These are phyloP conservation scores for Patella pellucida DNA, from an alignment of 2,888 invertebrate genomes.

Conservation along the genomic window DNA sequence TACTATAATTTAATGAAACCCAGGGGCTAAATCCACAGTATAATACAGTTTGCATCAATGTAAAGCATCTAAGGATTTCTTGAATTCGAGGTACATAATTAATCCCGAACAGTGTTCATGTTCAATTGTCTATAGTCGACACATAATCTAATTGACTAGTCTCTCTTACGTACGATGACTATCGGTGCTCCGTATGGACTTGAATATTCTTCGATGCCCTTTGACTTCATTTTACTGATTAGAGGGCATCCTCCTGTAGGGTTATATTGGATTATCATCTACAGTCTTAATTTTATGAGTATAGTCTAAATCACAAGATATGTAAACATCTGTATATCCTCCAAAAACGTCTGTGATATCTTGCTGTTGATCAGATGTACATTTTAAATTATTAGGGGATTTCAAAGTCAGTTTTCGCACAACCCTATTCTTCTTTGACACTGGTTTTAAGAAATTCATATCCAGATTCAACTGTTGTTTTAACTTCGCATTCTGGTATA, in stretches of 20 bases:
- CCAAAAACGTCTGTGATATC: background rate
- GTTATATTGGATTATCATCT: conserved; percentile 13
- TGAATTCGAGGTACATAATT: conserved; percentile 33
- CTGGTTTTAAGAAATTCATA: background rate
- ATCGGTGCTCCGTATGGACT: conserved; percentile 37
- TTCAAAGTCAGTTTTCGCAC: background rate
- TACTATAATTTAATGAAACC: conserved; percentile 31
- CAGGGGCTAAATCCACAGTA: conserved; percentile 32
- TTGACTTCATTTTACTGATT: conserved; percentile 22
- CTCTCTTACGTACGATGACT: conserved; percentile 37
- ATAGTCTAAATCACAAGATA: too few relatives aligned
- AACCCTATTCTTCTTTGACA: background rate
- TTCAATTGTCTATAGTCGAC: too few relatives aligned
- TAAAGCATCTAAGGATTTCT: conserved; percentile 37
- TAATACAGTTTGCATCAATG: conserved; percentile 25
- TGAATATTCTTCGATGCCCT: conserved; percentile 23
- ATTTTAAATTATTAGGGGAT: background rate
- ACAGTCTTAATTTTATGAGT: too few relatives aligned
- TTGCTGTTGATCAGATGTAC: background rate
- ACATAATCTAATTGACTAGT: conserved; percentile 30
- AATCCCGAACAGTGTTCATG: conserved; percentile 35
- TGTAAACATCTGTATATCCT: too few relatives aligned
- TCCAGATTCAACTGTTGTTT: background rate
- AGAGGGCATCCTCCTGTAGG: conserved; percentile 25
- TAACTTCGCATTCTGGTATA: too few relatives aligned